These are phyloP conservation scores for Reticulitermes lucifugus DNA, from an alignment of 2,888 invertebrate species.

Conservation along the genomic window DNA sequence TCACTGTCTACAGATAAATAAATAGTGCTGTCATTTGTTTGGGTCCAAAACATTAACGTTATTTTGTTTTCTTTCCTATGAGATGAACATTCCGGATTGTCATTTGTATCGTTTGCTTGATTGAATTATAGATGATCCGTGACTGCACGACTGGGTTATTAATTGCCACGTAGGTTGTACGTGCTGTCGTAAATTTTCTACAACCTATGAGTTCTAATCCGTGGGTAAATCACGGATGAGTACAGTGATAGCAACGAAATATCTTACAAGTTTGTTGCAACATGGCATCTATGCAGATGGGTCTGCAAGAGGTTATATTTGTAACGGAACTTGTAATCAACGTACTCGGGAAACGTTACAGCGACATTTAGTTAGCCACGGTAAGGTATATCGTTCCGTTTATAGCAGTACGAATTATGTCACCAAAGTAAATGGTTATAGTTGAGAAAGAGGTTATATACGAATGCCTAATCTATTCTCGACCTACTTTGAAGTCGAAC, in stretches of 20 bases:
- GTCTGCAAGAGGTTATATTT: background rate
- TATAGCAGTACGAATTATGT: background rate
- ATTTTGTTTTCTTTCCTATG: too few species aligned
- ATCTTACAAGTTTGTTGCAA: background rate
- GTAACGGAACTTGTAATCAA: background rate
- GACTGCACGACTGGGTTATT: too few species aligned
- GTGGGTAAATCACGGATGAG: too few species aligned
- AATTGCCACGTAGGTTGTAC: too few species aligned
- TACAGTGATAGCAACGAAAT: background rate
- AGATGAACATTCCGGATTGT: too few species aligned
- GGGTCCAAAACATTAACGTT: too few species aligned
- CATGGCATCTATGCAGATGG: background rate
- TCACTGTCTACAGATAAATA: too few species aligned
- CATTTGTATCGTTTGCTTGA: too few species aligned
- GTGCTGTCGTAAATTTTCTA: too few species aligned
- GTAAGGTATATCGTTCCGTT: background rate
- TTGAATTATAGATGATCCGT: too few species aligned
- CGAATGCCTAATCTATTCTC: background rate
- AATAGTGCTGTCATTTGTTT: too few species aligned
- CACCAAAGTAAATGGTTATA: background rate
- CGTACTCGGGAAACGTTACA: background rate
- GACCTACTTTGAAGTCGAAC: background rate
- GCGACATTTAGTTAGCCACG: background rate
- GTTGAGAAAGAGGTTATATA: background rate
- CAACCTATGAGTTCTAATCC: too few species aligned